Base-by-base conservation (phyloP, 2,888 invertebrate genomes). In the Oscheius myriophilus region DNA sequence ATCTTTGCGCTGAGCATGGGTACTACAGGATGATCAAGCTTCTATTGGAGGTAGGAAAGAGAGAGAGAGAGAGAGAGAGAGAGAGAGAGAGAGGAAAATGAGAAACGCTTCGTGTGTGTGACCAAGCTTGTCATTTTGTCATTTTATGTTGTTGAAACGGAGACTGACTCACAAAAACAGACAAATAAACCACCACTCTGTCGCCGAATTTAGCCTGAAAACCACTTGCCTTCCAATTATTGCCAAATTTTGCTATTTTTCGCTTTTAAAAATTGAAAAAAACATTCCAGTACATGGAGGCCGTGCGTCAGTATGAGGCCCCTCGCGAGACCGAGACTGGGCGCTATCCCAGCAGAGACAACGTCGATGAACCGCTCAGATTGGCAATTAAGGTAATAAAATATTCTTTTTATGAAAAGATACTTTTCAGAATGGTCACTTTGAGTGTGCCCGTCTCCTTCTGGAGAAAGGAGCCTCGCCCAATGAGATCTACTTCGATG, bases 401-500 rank as follows among this genome's bases (percentile, higher is more conserved):
- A n/a, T 45, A 3, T 43, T n/a, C 43, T 58, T 3, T 42, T 9
- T 18, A 11, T 43, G 6, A 45, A 59, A 11, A 21, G 26, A 23
- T 1, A 55, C 3, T 33, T 71, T 76, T 6, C 55, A 78, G 76
- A 81, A 81, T 64, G 80, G 80, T n/a, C 80, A 81, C 57, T 78
- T 91, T 84, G 89, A 89, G 59, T 89, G 90, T 68, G 89, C 89
- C 11, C 87, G 87, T 79, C 89, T 92, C 42, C 89, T 94, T 2
- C 89, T 94, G 39, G 92, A 93, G 83, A 91, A 92, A 78, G 94
- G 94, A 0, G 94, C 94, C 0, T 92, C 94, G 87, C 93, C 94
- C 6, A 94, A 95, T 88, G 93, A 93, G 84, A 90, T 93, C n/a
- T 86, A 86, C 74, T 86, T 86, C 69, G 81, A 84, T 61, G 86